Percentiles rank a stretch among this genome's conserved stretches.
phyloP scores from a whole-genome alignment of 23 tunicate species.

The Ascidia mentula region DNA sequence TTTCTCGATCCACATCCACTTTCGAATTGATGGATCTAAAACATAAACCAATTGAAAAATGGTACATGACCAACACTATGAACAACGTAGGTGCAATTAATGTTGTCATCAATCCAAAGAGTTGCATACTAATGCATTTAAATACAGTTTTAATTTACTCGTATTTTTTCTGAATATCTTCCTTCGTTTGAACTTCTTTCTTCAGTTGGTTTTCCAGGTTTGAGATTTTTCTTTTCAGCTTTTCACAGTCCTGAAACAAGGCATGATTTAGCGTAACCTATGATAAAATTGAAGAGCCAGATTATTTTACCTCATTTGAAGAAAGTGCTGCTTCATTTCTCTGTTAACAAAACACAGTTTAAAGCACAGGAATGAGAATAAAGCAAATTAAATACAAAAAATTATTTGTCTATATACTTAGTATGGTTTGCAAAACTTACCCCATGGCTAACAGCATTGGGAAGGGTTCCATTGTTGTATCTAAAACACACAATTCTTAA shows the following conservation, averaged over 20 bases:
- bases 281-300: too few species aligned
- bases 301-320: constrained; percentile 41
- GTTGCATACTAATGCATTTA: too few species aligned
- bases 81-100: not conserved
- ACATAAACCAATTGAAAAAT: too few species aligned
- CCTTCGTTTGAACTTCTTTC: constrained; percentile 54
- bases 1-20: constrained; percentile 56
- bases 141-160: too few species aligned
- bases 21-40: too few species aligned
- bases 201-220: constrained; percentile 53
- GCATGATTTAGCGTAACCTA: not conserved
- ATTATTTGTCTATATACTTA: too few species aligned
- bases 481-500: not conserved
- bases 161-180: constrained; percentile 70
- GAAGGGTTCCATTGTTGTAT: constrained; percentile 17
- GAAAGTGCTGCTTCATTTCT: not conserved
- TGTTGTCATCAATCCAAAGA: too few species aligned
- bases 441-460: constrained; percentile 4
- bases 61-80: constrained; percentile 32
- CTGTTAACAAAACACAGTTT: not conserved
- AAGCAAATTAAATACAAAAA: not conserved
- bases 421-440: too few species aligned
- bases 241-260: constrained; percentile 58
- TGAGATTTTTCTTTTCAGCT: constrained; percentile 24
- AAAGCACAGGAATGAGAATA: not conserved